Conservation (phyloP, 2,113 vertebrate genomes). For the Phaethon lepturus region DNA sequence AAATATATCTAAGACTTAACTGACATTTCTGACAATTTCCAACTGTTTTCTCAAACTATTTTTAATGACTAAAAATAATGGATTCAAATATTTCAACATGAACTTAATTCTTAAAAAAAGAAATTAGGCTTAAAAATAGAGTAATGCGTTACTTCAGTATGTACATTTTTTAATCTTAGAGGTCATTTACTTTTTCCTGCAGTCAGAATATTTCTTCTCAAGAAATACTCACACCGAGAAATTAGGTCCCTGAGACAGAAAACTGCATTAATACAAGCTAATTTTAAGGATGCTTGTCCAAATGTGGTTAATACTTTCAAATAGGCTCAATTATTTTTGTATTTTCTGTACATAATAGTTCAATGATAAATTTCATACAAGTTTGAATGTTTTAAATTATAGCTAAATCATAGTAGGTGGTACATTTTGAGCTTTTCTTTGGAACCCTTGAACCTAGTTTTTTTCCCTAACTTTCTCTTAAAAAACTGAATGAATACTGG, state of each 20-base stretch:
- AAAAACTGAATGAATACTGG: neutral
- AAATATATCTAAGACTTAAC: constrained; percentile 25
- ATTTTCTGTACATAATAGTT: neutral
- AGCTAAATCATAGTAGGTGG: neutral
- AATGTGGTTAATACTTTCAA: neutral
- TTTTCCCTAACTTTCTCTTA: neutral
- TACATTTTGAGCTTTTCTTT: neutral
- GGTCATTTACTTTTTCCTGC: neutral
- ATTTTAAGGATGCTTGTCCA: neutral
- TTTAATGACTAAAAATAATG: constrained; percentile 36
- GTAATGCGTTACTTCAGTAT: neutral
- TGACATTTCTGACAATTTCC: constrained; percentile 56
- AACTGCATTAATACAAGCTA: neutral
- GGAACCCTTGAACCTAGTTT: neutral
- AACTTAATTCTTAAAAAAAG: neutral
- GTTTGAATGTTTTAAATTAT: neutral
- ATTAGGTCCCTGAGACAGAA: neutral
- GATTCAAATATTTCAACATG: neutral
- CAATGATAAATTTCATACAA: neutral
- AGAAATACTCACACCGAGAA: neutral
- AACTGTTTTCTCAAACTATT: neutral
- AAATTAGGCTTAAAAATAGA: neutral
- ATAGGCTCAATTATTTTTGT: neutral
- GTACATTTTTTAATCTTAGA: neutral
- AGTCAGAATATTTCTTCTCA: neutral